Conservation (phyloP, 2,113 vertebrate genomes). For the Hiodon tergisus region DNA sequence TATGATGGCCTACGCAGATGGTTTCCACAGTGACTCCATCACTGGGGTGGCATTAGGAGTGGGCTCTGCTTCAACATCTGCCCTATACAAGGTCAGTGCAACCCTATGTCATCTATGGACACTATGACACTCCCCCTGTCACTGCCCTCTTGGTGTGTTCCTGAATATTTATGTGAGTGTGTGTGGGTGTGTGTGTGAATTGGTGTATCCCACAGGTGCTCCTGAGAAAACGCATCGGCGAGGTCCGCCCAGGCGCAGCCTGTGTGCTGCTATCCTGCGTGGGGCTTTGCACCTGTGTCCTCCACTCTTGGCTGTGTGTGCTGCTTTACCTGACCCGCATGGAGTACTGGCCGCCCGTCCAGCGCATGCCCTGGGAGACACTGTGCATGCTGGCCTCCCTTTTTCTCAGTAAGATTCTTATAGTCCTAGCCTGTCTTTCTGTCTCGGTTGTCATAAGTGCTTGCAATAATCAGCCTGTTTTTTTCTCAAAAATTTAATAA, state of each 20-base stretch:
- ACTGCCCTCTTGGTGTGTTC: background rate
- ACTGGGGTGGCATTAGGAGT: slow-evolving; percentile 48
- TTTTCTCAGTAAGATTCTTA: slow-evolving; percentile 30
- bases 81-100: slow-evolving; percentile 47
- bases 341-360: slow-evolving; percentile 42
- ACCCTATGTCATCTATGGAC: background rate
- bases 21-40: slow-evolving; percentile 46
- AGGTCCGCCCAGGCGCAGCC: slow-evolving; percentile 16
- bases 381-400: slow-evolving; percentile 38
- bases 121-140: background rate
- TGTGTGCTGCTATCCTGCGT: slow-evolving; percentile 37
- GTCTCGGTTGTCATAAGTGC: too few relatives aligned
- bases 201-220: slow-evolving; percentile 34
- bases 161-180: background rate
- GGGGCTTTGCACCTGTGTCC: slow-evolving; percentile 33
- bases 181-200: background rate
- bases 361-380: slow-evolving; percentile 35
- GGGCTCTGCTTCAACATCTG: slow-evolving; percentile 49
- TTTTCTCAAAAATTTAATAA: background rate
- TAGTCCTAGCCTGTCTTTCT: background rate
- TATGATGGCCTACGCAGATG: slow-evolving; percentile 50
- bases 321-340: slow-evolving; percentile 41
- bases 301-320: slow-evolving; percentile 45
- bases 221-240: slow-evolving; percentile 37
- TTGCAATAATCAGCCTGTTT: background rate